Evolutionary conservation across 1,140 invertebrate species (phyloP), one percentile per base, ranked within the genome.

Genomic region (Psilanteris sp.): DNA sequence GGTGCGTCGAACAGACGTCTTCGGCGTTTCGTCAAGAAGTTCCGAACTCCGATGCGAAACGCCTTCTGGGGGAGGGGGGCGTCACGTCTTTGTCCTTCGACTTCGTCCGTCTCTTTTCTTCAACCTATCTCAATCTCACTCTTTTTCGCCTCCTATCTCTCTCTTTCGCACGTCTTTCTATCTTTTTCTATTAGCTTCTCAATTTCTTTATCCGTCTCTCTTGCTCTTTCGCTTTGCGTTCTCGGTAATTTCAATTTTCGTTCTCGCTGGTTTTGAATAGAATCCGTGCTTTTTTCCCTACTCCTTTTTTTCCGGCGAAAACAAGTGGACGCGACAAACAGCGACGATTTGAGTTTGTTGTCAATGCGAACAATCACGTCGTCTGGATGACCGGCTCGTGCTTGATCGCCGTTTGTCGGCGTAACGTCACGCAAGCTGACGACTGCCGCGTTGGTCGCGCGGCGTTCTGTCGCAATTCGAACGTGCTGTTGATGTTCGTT

Each of bases 1-100:
- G 70, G 62, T 36, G 66, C 70, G 55, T 34, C 15, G 29, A n/a
- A 14, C 31, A 29, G 26, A 39, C 32, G 31, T 29, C 48, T 31
- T 26, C 29, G 37, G 37, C 31, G 48, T 26, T 39, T 50, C 32
- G 57, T 46, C 29, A 9, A 20, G n/a, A 22, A 13, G 9, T 20
- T 1, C 13, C 15, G 9, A 10, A 3, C 50, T 16, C 27, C 34
- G 18, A 26, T 18, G 9, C 3, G 13, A n/a, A 20, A 22, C 1
- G 9, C 1, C 24, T 1, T 1, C 1, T n/a, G n/a, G 1, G 34
- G n/a, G 34, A 11, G 10, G 8, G 27, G n/a, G 27, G 43, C 43
- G 43, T 31, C 43, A 31, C 43, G 41, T 44, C 41, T 44, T 44
- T 44, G 41, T 44, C 41, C 41, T 0, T n/a, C 37, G 36, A 39